Evolutionary conservation across 2,888 invertebrate species (phyloP), one percentile per base, ranked within the genome.

Genomic region (Cryptus viduatorius): DNA sequence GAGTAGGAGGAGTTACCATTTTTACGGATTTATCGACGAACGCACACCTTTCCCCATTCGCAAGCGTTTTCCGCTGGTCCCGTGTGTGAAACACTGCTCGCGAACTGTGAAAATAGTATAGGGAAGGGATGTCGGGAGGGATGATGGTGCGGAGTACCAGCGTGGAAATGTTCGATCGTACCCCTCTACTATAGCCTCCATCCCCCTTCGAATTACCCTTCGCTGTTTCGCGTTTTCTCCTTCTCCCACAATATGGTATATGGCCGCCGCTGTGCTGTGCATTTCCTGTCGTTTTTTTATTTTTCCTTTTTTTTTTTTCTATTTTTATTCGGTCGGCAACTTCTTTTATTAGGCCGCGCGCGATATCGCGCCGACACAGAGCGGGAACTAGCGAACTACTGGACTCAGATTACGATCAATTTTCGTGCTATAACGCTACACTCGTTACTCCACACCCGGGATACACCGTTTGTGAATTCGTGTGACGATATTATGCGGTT

Each of bases 11-110:
- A 48, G 77, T 81, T 65, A 71, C 75, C 65, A 71, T 84, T 84
- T 84, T 82, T 84, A 76, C 79, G 82, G 61, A 84, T 84, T 84
- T 84, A 84, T 84, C 75, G 84, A 84, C 79, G 75, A 84, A 79
- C 68, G 56, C 65, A 71, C 82, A 65, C 67, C 29, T 77, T 76
- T 61, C 19, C 29, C 75, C 72, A 73, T 84, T 79, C 48, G 72
- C 71, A 65, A 79, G 50, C 84, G 50, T 68, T 78, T 84, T 29
- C 72, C 71, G 69, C 29, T 24, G 73, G 82, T 84, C 78, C 79
- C 71, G 73, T 72, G 75, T 75, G 77, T n/a, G 72, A 84, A 81
- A 56, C 42, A 50, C 24, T 42, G 53, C 72, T 37, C 61, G 73
- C 71, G 72, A 77, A 77, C 65, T 72, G 53, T 37, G 59, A 31